A percentile compares a stretch with the other conserved stretches of the same genome.
These are phyloP conservation scores for Lepidonotus clava DNA, from an alignment of 2,888 invertebrate species.

Conservation along the genomic window DNA sequence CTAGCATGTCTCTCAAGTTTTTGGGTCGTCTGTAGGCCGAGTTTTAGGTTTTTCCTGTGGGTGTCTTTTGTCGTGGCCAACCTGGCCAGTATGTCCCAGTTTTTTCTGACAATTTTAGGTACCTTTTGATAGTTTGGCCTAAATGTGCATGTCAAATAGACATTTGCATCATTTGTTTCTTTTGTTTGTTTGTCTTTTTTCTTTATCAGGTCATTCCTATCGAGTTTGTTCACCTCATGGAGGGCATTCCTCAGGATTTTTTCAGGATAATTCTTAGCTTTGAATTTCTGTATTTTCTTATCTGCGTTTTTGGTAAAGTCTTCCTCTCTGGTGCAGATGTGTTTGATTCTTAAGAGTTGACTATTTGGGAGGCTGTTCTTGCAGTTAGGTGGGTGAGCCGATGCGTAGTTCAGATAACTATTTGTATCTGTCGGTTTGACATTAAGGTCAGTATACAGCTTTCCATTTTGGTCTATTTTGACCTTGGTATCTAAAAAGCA, in stretches of 20 bases:
- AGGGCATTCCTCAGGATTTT: neutral
- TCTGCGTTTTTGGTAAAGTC: neutral
- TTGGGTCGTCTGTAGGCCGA: neutral
- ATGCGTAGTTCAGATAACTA: too few species aligned
- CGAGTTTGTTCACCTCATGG: too few species aligned
- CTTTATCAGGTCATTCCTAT: neutral
- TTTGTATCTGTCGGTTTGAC: too few species aligned
- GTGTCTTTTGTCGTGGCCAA: neutral
- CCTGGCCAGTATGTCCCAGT: neutral
- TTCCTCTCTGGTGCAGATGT: too few species aligned
- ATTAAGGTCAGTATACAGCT: too few species aligned
- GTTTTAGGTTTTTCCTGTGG: neutral
- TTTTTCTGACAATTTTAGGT: neutral
- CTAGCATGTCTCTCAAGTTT: neutral
- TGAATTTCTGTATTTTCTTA: neutral
- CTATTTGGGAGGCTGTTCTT: too few species aligned
- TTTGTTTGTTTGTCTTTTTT: neutral
- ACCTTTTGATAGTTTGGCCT: neutral
- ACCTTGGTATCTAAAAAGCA: neutral
- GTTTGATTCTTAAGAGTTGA: too few species aligned
- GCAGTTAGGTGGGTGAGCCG: too few species aligned
- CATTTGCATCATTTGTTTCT: neutral
- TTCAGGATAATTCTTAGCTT: neutral
- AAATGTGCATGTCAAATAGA: neutral
- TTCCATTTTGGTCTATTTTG: neutral